These are phyloP conservation scores for Cotesia vestalis DNA, from an alignment of 1,140 invertebrate species.

Conservation along the genomic window DNA sequence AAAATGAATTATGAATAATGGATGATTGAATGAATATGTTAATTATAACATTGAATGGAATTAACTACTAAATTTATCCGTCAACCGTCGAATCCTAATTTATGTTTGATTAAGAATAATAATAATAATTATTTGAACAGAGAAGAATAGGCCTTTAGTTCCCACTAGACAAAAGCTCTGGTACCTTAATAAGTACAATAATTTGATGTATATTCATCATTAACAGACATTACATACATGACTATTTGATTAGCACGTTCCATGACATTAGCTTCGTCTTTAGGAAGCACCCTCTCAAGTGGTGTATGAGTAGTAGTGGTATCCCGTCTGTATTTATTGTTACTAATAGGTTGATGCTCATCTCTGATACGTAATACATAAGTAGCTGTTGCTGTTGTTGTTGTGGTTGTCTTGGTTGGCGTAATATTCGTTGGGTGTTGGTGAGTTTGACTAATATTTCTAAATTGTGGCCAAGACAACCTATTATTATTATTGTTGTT, in stretches of 20 bases:
- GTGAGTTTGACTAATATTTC: slow-evolving; percentile 64
- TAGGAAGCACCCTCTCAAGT: slow-evolving; percentile 69
- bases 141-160: slow-evolving; percentile 8
- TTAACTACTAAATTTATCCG: background rate
- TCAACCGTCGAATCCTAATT: no score
- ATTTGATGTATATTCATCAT: background rate
- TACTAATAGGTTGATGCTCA: slow-evolving; percentile 59
- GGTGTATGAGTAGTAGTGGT: slow-evolving; percentile 54
- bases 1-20: slow-evolving; percentile 2
- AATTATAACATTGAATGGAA: background rate
- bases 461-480: slow-evolving; percentile 66
- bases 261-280: slow-evolving; percentile 80
- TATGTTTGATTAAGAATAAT: background rate
- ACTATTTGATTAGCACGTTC: slow-evolving; percentile 85
- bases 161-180: background rate
- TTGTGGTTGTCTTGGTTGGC: slow-evolving; percentile 45
- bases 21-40: background rate
- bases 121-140: background rate
- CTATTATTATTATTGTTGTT: slow-evolving; percentile 65
- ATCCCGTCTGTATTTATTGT: slow-evolving; percentile 64
- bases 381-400: slow-evolving; percentile 36
- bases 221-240: slow-evolving; percentile 73
- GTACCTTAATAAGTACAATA: slow-evolving; percentile 24
- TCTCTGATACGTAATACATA: slow-evolving; percentile 58
- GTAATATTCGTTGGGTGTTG: slow-evolving; percentile 54